A percentile compares a stretch with the other conserved stretches of the same genome.
Evolutionary conservation across 2,113 vertebrate genomes (phyloP).

Genomic region (Corvus moneduloides): DNA sequence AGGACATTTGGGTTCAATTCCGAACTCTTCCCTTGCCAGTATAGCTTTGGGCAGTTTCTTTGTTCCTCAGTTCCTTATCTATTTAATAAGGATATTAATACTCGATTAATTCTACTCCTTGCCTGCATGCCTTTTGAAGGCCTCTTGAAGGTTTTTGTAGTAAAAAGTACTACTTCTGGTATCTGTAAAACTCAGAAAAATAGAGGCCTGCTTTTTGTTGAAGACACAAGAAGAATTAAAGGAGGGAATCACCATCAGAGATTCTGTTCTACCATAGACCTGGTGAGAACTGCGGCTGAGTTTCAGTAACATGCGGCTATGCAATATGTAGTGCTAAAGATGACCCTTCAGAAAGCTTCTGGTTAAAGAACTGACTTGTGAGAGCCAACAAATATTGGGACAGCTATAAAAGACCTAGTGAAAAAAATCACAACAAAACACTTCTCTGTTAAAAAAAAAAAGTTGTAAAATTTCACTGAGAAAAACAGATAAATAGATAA

Average conservation of each 20-base stretch:
- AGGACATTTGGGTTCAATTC: constrained; percentile 53
- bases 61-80: constrained; percentile 30
- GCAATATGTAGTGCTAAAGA: neutral
- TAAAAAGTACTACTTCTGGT: neutral
- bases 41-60: constrained; percentile 42
- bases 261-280: neutral
- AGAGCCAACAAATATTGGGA: neutral
- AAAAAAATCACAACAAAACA: neutral
- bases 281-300: neutral
- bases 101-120: neutral
- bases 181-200: neutral
- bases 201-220: neutral
- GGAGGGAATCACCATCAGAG: neutral
- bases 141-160: neutral
- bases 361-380: neutral
- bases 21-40: neutral
- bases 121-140: neutral
- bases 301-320: neutral
- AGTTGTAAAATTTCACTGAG: neutral
- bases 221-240: neutral
- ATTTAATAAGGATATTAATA: constrained; percentile 56
- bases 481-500: neutral
- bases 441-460: neutral
- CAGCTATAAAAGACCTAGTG: neutral
- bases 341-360: neutral